Conservation (phyloP, 2,888 invertebrate genomes). For the Lymantria monacha region DNA sequence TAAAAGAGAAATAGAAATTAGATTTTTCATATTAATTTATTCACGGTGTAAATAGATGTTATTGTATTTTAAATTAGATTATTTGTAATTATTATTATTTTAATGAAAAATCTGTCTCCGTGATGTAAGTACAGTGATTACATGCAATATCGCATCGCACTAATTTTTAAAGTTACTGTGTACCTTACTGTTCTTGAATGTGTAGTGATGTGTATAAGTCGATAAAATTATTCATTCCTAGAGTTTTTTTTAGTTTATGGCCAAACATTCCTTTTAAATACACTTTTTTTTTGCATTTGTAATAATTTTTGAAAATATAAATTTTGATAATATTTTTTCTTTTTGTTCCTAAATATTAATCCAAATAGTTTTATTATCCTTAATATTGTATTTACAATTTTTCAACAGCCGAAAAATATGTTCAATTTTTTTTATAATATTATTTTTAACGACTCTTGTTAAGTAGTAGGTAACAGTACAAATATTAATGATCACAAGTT, state of each 20-base stretch:
- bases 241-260: conserved; percentile 73
- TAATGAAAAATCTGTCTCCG: conserved; percentile 65
- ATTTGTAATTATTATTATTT: background rate
- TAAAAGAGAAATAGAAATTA: no score
- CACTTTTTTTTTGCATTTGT: conserved; percentile 77
- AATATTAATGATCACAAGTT: conserved; percentile 84
- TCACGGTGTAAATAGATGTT: no score
- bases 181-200: conserved; percentile 75
- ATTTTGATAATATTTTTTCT: conserved; percentile 81
- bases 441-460: conserved; percentile 83
- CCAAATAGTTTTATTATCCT: conserved; percentile 82
- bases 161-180: conserved; percentile 62
- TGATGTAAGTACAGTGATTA: conserved; percentile 58
- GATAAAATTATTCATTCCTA: conserved; percentile 73
- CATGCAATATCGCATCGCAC: conserved; percentile 73
- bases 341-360: conserved; percentile 82
- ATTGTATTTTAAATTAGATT: no score
- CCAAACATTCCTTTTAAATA: conserved; percentile 79
- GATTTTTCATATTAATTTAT: no score
- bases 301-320: conserved; percentile 83
- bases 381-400: conserved; percentile 82
- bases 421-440: conserved; percentile 78
- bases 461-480: conserved; percentile 84
- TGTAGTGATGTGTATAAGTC: conserved; percentile 73
- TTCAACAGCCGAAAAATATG: conserved; percentile 83